A percentile compares a stretch with the other conserved stretches of the same genome.
Evolutionary conservation across 2,888 invertebrate species (phyloP).

Genomic region (Sacculina carcini): DNA sequence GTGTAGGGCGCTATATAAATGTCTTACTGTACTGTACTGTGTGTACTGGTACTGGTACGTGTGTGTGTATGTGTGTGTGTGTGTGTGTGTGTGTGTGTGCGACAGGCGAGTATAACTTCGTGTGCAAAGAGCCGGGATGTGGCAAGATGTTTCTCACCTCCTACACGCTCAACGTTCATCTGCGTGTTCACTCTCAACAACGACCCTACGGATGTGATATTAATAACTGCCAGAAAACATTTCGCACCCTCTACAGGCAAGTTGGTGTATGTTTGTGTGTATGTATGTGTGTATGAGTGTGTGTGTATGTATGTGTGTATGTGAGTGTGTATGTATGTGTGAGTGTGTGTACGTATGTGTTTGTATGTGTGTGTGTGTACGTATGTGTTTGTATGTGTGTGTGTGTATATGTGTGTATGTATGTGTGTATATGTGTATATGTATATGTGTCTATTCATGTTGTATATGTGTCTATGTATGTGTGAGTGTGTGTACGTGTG

Average conservation of each 20-base stretch:
- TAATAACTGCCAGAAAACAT: slow-evolving; percentile 62
- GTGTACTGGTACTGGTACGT: slow-evolving; percentile 6
- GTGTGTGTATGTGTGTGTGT: slow-evolving; percentile 7
- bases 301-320: too few relatives aligned
- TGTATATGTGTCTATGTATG: background rate
- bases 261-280: too few relatives aligned
- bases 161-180: slow-evolving; percentile 79
- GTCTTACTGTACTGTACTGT: too few relatives aligned
- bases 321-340: too few relatives aligned
- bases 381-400: too few relatives aligned
- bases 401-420: slow-evolving; percentile 8
- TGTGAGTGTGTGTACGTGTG: background rate
- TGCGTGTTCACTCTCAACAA: slow-evolving; percentile 69
- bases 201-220: slow-evolving; percentile 72
- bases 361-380: too few relatives aligned
- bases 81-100: slow-evolving; percentile 4
- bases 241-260: slow-evolving; percentile 72
- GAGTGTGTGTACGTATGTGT: too few relatives aligned
- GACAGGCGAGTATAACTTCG: slow-evolving; percentile 77
- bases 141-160: slow-evolving; percentile 82
- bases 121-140: slow-evolving; percentile 61
- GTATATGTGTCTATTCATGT: too few relatives aligned
- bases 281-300: too few relatives aligned
- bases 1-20: too few relatives aligned
- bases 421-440: slow-evolving; percentile 10